Evolutionary conservation across 1,140 invertebrate genomes (phyloP), one percentile per base, ranked within the genome.

Genomic region (Drosophila aff.): DNA sequence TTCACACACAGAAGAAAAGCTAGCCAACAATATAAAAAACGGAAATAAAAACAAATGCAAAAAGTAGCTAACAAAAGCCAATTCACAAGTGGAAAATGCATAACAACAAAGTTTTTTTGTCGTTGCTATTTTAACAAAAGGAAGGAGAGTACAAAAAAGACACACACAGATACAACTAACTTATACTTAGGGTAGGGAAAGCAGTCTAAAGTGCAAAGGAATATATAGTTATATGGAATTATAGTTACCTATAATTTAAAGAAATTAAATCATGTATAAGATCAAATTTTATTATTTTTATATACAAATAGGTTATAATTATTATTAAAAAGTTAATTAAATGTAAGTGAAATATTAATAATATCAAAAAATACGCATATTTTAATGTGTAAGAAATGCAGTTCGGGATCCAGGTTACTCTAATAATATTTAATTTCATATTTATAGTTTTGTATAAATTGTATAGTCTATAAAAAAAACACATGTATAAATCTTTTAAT

Each of bases 61-160:
- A 55, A 44, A 40, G 44, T 38, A 71, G 77, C 58, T 68, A 76
- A 66, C 69, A 73, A 73, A 81, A 81, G 65, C 53, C 63, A 76
- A 76, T 73, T 73, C 69, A 61, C 47, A 77, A 76, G 55, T 71
- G 66, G 76, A 73, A 82, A 86, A 76, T 87, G 76, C 76, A 86
- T 76, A 76, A 76, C 71, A 82, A 76, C 69, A 82, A 85, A 60
- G 71, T 83, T 75, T 55, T 23, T 55, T 55, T 33, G 7, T 44
- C 58, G 28, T 52, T 33, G 50, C 46, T 36, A 21, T 76, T 40
- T 40, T 60, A 78, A 85, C 62, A 79, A 75, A 81, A n/a, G 58
- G 52, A 65, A 21, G 58, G 46, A 62, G 52, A 44, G 53, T 31
- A 40, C 44, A 23, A 55, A 55, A 21, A 21, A 33, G n/a, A 58